Conservation (phyloP, 2,888 invertebrate genomes). For the Chironomus tentans region DNA sequence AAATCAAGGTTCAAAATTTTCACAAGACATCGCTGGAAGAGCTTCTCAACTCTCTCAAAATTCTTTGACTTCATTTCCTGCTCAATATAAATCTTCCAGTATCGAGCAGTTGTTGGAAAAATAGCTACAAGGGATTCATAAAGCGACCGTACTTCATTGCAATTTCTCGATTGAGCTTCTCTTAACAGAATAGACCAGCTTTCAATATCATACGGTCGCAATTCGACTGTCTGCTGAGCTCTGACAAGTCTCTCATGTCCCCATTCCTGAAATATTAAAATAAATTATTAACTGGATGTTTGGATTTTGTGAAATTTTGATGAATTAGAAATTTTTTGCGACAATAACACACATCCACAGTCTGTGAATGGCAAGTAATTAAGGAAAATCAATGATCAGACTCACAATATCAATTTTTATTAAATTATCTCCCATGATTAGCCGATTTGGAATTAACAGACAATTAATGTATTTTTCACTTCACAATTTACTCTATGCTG, state of each 20-base stretch:
- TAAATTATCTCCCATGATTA: neutral
- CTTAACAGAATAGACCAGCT: constrained; percentile 94
- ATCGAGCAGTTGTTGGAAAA: constrained; percentile 93
- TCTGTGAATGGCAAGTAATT: neutral
- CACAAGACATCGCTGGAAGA: constrained; percentile 96
- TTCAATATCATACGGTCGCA: constrained; percentile 88
- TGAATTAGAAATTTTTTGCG: neutral
- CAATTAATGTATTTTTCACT: neutral
- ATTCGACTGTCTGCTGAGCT: constrained; percentile 77
- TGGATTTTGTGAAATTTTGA: no score
- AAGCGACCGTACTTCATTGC: constrained; percentile 80
- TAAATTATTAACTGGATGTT: no score
- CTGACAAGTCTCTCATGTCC: constrained; percentile 75
- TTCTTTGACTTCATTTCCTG: constrained; percentile 97
- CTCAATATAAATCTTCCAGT: constrained; percentile 98
- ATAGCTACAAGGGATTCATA: constrained; percentile 91
- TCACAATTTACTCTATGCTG: neutral
- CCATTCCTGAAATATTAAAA: constrained; percentile 57
- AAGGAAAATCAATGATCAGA: neutral
- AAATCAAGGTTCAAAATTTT: constrained; percentile 98
- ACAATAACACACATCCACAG: neutral
- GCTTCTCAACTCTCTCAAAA: constrained; percentile 98
- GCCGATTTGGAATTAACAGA: neutral
- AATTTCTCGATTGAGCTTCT: constrained; percentile 80
- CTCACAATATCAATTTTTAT: constrained; percentile 6